Conservation (phyloP, 2,797 vertebrate species). For the Cichlasoma orientale region DNA sequence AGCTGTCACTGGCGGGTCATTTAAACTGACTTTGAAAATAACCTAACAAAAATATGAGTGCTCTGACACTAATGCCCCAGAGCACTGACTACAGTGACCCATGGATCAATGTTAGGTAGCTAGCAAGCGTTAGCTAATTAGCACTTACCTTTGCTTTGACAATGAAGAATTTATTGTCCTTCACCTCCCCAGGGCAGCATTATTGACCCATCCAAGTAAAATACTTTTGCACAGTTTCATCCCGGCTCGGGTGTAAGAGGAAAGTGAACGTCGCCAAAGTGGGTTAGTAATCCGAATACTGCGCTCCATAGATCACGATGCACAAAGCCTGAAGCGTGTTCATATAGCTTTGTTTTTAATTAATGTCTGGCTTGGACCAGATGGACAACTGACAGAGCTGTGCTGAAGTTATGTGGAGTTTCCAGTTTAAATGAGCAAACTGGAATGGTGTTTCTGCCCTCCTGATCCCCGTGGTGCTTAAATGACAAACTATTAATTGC, state of each 20-base stretch:
- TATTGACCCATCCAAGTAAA: not conserved
- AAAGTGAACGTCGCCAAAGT: not conserved
- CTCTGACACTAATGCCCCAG: not conserved
- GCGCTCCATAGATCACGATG: too few species aligned
- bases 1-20: not conserved
- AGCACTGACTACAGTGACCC: not conserved
- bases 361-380: not conserved
- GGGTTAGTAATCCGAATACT: not conserved
- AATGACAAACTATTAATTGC: not conserved
- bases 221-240: not conserved
- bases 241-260: not conserved
- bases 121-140: not conserved
- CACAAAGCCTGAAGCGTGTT: not conserved
- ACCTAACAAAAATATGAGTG: not conserved
- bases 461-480: not conserved
- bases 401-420: not conserved
- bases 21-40: not conserved
- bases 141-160: not conserved
- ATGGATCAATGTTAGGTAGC: not conserved
- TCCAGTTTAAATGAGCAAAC: not conserved
- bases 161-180: conserved; percentile 6
- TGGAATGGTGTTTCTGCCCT: not conserved
- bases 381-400: not conserved
- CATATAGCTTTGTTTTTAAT: not conserved
- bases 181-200: not conserved